Evolutionary conservation across 1,140 invertebrate species (phyloP), one percentile per base, ranked within the genome.

Genomic region (Calephelis nemesis): DNA sequence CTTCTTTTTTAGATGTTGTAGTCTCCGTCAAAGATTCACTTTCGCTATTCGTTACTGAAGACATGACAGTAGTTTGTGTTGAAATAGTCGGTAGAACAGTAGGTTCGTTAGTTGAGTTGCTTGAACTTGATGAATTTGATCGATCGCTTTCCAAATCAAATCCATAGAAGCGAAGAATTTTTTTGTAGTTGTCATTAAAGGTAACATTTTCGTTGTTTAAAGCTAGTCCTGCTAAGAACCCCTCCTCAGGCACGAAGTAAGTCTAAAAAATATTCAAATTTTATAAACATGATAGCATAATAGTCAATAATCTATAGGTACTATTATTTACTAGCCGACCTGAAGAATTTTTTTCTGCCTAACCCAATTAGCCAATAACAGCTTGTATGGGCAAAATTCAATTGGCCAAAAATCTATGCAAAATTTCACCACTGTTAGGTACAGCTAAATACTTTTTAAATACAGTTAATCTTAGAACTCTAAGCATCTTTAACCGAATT

Each of bases 171-270:
- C 93, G 91, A 13, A 97, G 84, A 47, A 96, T 92, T 19, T 94
- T 93, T 81, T 95, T 94, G 76, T 96, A 97, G 40, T 94, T 93
- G 10, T 93, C 91, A 30, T 93, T 94, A 42, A 97, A 93, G 5
- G 93, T 94, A 0, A 96, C 94, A 80, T 96, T 95, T 74, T 96
- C 95, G 60, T 95, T 94, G 81, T 95, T 97, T 19, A 97, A 87
- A 4, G 95, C 95, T 63, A 97, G 82, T 1, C 96, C 96, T 7
- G 95, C 95, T 0, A 97, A 88, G 67, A 96, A 96, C 39, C 96
- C 96, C 77, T 97, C 95, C 71, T 95, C 93, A 1, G 95, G 95
- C 68, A 95, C 95, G 65, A 97, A 95, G 81, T 97, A 97, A 42
- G 95, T 96, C 96, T 97, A 90, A 93, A 88, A 92, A 68, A 71